phyloP scores from a whole-genome alignment of 1,140 invertebrate genomes.

The Stenopsyche tienmushanensis region DNA sequence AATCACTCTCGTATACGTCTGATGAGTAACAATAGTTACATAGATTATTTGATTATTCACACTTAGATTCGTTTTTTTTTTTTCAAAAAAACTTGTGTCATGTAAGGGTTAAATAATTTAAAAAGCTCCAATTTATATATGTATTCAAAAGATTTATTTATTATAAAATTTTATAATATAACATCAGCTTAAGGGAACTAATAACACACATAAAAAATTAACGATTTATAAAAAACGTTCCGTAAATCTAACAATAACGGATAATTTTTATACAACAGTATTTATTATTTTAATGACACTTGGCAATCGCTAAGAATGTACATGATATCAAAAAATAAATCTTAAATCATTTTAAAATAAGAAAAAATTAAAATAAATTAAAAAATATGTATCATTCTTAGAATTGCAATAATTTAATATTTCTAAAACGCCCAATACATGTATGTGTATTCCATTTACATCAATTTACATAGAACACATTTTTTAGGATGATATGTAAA shows the following conservation, averaged over 20 bases:
- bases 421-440: not conserved
- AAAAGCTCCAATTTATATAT: too few relatives aligned
- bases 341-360: not conserved
- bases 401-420: too few relatives aligned
- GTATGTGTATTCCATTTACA: not conserved
- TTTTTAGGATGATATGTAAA: conserved; percentile 24
- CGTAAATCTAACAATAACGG: too few relatives aligned
- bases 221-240: conserved; percentile 14
- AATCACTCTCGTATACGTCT: too few relatives aligned
- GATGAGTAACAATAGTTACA: too few relatives aligned
- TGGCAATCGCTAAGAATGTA: not conserved
- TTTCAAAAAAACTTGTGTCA: not conserved
- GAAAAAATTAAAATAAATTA: not conserved
- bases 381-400: not conserved
- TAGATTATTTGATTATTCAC: too few relatives aligned
- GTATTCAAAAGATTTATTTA: conserved; percentile 18
- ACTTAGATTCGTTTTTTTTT: too few relatives aligned
- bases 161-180: conserved; percentile 25
- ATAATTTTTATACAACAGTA: too few relatives aligned
- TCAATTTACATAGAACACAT: conserved; percentile 18
- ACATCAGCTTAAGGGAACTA: conserved; percentile 26
- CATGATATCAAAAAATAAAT: not conserved
- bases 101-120: too few relatives aligned
- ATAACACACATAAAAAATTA: conserved; percentile 29
- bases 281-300: too few relatives aligned